phyloP scores from a whole-genome alignment of 2,797 vertebrate genomes.

The Hylomyscus alleni region DNA sequence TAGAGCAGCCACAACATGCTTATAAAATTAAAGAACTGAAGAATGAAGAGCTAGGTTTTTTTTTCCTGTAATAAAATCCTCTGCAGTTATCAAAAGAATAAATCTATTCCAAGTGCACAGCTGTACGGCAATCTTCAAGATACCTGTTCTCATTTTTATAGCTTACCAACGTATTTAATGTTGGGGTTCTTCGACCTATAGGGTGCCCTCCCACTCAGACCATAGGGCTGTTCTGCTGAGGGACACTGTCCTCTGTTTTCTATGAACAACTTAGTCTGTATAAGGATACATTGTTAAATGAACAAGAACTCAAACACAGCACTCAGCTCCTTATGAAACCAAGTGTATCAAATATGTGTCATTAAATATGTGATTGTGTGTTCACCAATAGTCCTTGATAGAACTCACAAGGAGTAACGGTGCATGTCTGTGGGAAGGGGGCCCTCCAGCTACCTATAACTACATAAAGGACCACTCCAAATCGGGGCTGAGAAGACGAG shows the following conservation, averaged over 20 bases:
- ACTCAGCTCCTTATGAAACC: background rate
- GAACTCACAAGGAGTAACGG: background rate
- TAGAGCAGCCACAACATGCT: background rate
- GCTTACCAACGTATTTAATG: background rate
- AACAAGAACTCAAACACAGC: background rate
- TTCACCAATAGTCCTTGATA: background rate
- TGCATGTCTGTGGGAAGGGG: background rate
- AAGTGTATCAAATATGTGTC: background rate
- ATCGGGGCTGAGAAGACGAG: background rate
- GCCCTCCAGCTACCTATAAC: background rate
- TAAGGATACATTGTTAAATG: background rate
- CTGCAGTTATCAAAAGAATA: background rate
- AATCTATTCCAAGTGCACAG: background rate
- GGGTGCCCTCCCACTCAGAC: background rate
- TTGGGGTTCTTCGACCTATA: background rate
- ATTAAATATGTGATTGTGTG: background rate
- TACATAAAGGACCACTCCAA: background rate
- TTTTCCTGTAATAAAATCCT: conserved; percentile 28
- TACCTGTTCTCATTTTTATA: background rate
- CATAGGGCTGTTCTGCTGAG: background rate
- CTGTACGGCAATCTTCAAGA: background rate
- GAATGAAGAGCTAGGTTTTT: background rate
- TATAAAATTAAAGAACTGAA: conserved; percentile 13
- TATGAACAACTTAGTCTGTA: background rate
- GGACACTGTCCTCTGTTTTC: background rate